Conservation (phyloP, 2,113 vertebrate species). For the Psephotus haematonotus region DNA sequence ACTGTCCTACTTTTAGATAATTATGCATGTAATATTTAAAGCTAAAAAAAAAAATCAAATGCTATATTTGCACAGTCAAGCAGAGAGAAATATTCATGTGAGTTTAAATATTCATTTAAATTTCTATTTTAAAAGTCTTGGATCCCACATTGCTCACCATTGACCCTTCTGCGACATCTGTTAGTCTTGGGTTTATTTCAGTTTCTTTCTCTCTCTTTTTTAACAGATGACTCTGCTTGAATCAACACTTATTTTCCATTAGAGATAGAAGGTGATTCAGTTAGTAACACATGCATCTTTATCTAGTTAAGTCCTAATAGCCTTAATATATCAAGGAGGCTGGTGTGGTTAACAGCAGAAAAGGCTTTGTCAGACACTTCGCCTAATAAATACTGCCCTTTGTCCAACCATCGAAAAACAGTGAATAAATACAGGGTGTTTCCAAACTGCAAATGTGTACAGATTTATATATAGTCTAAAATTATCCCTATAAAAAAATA, state of each 20-base stretch:
- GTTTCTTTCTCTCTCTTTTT: conserved; percentile 20
- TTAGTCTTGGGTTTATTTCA: conserved; percentile 57
- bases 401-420: background rate
- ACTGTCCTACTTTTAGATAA: background rate
- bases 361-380: conserved; percentile 33
- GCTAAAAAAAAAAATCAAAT: background rate
- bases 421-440: background rate
- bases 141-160: background rate
- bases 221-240: conserved; percentile 58
- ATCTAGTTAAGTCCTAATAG: conserved; percentile 51
- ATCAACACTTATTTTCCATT: conserved; percentile 58
- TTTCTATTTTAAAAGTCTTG: conserved; percentile 36
- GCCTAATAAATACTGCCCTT: conserved; percentile 34
- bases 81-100: background rate
- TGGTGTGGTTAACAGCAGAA: conserved; percentile 35
- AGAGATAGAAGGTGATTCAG: conserved; percentile 55
- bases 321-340: conserved; percentile 48
- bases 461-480: conserved; percentile 10
- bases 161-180: conserved; percentile 49
- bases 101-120: background rate
- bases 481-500: background rate
- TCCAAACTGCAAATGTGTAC: background rate
- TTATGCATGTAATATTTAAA: background rate
- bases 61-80: background rate
- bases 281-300: conserved; percentile 47